phyloP scores from a whole-genome alignment of 1,140 invertebrate species.

The Prorops nasuta region DNA sequence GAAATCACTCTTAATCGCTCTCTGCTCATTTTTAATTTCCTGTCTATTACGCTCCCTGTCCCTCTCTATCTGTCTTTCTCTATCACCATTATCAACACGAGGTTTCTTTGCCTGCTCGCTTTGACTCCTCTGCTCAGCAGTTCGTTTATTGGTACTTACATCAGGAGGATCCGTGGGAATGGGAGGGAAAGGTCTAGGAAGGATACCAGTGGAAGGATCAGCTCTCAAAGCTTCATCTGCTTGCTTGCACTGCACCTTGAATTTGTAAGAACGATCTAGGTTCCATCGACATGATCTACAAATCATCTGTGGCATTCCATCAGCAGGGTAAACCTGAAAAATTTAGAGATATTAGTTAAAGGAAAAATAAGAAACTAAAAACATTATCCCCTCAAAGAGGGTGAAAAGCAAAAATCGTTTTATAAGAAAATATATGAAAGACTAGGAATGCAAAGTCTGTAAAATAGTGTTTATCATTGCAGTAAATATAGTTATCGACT shows the following conservation, averaged over 20 bases:
- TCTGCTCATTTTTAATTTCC: slow-evolving; percentile 27
- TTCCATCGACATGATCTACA: slow-evolving; percentile 67
- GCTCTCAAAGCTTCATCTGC: slow-evolving; percentile 68
- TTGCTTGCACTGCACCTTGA: slow-evolving; percentile 71
- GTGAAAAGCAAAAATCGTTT: neutral
- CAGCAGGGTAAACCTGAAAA: slow-evolving; percentile 66
- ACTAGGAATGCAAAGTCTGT: too few species aligned
- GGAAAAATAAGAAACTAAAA: neutral
- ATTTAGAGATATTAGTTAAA: slow-evolving; percentile 27
- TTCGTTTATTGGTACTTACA: slow-evolving; percentile 27
- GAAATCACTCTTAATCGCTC: slow-evolving; percentile 31
- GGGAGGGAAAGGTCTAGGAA: slow-evolving; percentile 56
- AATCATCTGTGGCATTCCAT: slow-evolving; percentile 72
- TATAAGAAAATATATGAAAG: too few species aligned
- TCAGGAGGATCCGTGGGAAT: slow-evolving; percentile 40
- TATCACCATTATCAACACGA: slow-evolving; percentile 45
- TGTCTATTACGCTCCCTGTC: slow-evolving; percentile 25
- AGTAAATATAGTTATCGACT: too few species aligned
- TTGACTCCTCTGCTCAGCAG: slow-evolving; percentile 32
- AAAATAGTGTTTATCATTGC: too few species aligned
- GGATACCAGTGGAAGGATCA: slow-evolving; percentile 65
- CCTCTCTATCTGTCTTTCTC: slow-evolving; percentile 30
- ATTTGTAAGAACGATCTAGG: slow-evolving; percentile 68
- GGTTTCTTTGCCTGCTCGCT: slow-evolving; percentile 38
- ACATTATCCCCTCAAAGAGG: slow-evolving; percentile 4